Evolutionary conservation across 2,113 vertebrate species (phyloP), one percentile per base, ranked within the genome.

Genomic region (Clarias magur): DNA sequence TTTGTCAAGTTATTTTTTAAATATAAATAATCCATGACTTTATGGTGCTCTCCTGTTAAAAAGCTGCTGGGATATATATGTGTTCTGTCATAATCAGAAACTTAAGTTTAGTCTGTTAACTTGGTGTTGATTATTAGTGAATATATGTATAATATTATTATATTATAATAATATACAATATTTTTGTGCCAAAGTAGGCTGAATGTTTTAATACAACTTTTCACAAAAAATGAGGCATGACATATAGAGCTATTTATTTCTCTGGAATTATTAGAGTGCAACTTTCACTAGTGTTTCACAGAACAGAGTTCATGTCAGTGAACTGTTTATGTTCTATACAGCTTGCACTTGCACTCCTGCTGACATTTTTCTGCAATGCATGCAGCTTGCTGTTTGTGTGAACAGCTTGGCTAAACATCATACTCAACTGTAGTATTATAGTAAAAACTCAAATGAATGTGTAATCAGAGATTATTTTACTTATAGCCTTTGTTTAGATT

Each of bases 171-270:
- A 48, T 48, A 48, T 48, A 48, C 48, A 48, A 48, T 48, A 8
- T 48, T 48, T 48, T 48, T 48, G 48, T 48, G 48, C 8, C 0
- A 59, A 59, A 60, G 27, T 59, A 30, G 6, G 17, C 27, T 34
- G 60, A 80, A 30, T 15, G 56, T 30, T 80, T 34, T 38, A 57
- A 30, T 72, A 4, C 16, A 56, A 57, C 30, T 23, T 17, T 8
- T 84, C 11, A 60, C 2, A 4, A n/a, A 54, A 85, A 76, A 85
- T 78, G 65, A 62, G n/a, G 59, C 60, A 79, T 65, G 15, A 23
- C 65, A 62, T 78, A 11, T 79, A 54, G 34, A 34, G 11, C 57
- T 27, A 21, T 34, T 42, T 27, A 27, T 34, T 11, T 82, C 16
- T 85, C 68, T 57, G 53, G 54, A 73, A 68, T 23, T 12, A 57